Base-by-base conservation (phyloP, 2,888 invertebrate genomes). In the Dioctria linearis region DNA sequence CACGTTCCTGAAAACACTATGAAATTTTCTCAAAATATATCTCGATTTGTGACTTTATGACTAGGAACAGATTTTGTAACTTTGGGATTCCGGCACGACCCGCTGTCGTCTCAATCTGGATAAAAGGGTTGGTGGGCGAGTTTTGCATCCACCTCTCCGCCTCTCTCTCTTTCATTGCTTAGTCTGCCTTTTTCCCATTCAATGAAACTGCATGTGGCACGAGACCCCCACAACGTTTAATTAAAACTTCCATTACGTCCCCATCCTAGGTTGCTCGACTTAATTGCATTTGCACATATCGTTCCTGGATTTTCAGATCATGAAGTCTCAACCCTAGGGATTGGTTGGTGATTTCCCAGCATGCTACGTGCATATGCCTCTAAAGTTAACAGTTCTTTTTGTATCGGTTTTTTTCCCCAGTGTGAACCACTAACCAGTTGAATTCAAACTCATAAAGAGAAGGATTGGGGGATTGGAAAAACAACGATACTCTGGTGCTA, bases 171-270 rank as follows among this genome's bases (percentile, higher is more conserved):
- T 5, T 40, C 25, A 25, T 5, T 61, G 25, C 6, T 25, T 54
- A 54, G n/a, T 54, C 11, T 54, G 54, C 11, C 54, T 54, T 61
- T 61, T 25, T 61, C 4, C 66, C 11, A n/a, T 43, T 66, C 66
- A 6, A n/a, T 66, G n/a, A 11, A 6, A 9, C 11, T 6, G 37
- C 46, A 66, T 13, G 13, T 8, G 66, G n/a, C 13, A 13, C 43
- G 66, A 46, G 46, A 66, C 46, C 43, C 11, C 37, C 40, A 51
- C 37, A 6, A n/a, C 13, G 78, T 78, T 79, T 79, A 79, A 79
- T 79, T 79, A 79, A 79, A 79, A 69, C 67, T 79, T 79, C 67
- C 79, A 79, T 79, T 79, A 79, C 69, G 54, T 37, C 51, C 42
- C 61, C 13, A 13, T 61, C 59, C 57, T 4, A 3, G 59, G 67